Percentiles rank a stretch among this genome's conserved stretches.
Evolutionary conservation across 2,113 vertebrate genomes (phyloP).

Genomic region (Anolis sagrei): DNA sequence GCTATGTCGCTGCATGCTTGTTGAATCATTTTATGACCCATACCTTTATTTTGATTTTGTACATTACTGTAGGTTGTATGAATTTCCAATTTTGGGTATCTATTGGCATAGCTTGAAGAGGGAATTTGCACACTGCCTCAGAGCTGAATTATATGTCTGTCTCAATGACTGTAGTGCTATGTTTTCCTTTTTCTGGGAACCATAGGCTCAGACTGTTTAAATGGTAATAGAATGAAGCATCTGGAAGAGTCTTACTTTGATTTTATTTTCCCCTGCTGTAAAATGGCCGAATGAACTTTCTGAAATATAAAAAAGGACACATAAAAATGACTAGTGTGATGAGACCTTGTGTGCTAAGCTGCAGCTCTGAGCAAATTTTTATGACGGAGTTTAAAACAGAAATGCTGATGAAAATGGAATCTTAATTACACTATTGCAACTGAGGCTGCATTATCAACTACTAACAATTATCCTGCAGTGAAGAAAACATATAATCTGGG

Average conservation of each 20-base stretch:
- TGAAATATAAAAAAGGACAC: conserved; percentile 37
- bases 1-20: no score
- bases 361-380: conserved; percentile 17
- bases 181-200: not conserved
- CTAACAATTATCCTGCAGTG: conserved; percentile 18
- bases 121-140: not conserved
- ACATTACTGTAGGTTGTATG: not conserved
- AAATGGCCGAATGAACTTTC: conserved; percentile 37
- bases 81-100: not conserved
- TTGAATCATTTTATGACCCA: not conserved
- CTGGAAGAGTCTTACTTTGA: conserved; percentile 21
- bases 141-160: not conserved
- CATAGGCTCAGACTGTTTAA: not conserved
- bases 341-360: conserved; percentile 18
- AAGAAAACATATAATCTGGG: conserved; percentile 15
- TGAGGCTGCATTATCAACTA: conserved; percentile 7
- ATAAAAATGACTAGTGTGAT: conserved; percentile 34
- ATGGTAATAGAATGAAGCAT: not conserved
- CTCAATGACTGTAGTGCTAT: not conserved
- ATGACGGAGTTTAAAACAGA: conserved; percentile 28
- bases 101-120: not conserved
- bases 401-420: conserved; percentile 38
- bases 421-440: conserved; percentile 19
- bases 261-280: conserved; percentile 23
- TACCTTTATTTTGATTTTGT: not conserved